Conservation (phyloP, 2,888 invertebrate genomes). For the Neria commutata region DNA sequence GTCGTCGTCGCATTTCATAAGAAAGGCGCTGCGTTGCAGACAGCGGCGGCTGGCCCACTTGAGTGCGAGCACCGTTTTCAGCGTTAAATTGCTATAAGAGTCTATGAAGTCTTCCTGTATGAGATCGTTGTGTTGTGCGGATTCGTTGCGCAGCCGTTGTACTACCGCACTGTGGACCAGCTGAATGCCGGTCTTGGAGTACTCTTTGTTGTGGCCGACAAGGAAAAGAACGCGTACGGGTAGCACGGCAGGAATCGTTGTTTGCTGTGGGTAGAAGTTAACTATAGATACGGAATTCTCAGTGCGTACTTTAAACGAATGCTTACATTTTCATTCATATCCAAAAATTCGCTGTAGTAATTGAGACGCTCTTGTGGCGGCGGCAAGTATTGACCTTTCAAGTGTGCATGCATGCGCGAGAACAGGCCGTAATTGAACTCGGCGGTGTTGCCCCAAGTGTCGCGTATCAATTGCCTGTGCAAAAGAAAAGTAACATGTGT, state of each 20-base stretch:
- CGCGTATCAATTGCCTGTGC: constrained; percentile 58
- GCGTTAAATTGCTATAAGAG: constrained; percentile 83
- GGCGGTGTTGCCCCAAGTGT: constrained; percentile 60
- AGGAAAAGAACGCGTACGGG: constrained; percentile 55
- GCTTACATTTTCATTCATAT: constrained; percentile 31
- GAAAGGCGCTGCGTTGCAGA: constrained; percentile 66
- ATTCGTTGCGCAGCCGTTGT: constrained; percentile 71
- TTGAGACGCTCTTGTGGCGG: constrained; percentile 42
- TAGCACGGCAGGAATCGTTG: constrained; percentile 25
- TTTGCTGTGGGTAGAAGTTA: not conserved
- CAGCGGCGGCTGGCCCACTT: constrained; percentile 80
- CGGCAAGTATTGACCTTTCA: constrained; percentile 51
- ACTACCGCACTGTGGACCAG: constrained; percentile 70
- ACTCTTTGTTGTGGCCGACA: constrained; percentile 50
- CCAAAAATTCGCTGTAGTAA: constrained; percentile 48
- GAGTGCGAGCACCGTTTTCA: constrained; percentile 84
- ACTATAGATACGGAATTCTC: constrained; percentile 9
- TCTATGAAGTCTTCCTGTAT: constrained; percentile 85
- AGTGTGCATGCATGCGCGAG: constrained; percentile 49
- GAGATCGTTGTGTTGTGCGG: constrained; percentile 73
- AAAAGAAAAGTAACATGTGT: too few species aligned
- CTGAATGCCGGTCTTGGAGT: constrained; percentile 39
- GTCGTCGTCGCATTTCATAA: constrained; percentile 87
- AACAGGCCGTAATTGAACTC: constrained; percentile 60
- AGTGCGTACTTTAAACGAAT: constrained; percentile 7